Evolutionary conservation across 2,797 vertebrate genomes (phyloP), one percentile per base, ranked within the genome.

Genomic region (Nannoperca obscura): DNA sequence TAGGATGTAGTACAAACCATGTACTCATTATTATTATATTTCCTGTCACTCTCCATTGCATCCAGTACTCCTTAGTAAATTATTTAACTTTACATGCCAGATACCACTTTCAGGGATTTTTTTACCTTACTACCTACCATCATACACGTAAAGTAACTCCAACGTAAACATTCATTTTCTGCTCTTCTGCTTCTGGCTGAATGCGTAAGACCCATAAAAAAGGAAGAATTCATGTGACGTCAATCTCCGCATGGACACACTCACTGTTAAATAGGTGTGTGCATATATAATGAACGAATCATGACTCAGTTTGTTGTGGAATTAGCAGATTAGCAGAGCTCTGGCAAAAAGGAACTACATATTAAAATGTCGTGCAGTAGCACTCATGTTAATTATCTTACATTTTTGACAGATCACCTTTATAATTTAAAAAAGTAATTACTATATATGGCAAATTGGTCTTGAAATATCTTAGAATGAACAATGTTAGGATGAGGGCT

Each of bases 1-100:
- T 99, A 97, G 92, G 95, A 71, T 36, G 42, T 11, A 11, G 40
- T 5, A 46, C n/a, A 67, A 65, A 65, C 11, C 30, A 22, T 67
- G 40, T n/a, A 5, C 32, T 13, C 6, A n/a, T 9, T 9, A 1
- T 12, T n/a, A 12, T 60, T n/a, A 30, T 13, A 38, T 67, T 44
- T 53, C 20, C n/a, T 54, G 19, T 64, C n/a, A 52, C 0, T 60
- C 49, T 49, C 32, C 38, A 2, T 46, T 36, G 24, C 17, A 44
- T 5, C 20, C 4, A 7, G 32, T 19, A 34, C 7, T 44, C 19
- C 59, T 65, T 46, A 55, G 6, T 42, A 47, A 65, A 40, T 3
- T 27, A 27, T 1, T 27, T 27, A 27, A 4, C 50, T 62, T 82
- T 62, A 2, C 17, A 44, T 50, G 24, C 15, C 38, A 27, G 30